Percentiles rank a stretch among this genome's conserved stretches.
Conservation (phyloP, 2,113 vertebrate genomes). For the Notothenia coriiceps region DNA sequence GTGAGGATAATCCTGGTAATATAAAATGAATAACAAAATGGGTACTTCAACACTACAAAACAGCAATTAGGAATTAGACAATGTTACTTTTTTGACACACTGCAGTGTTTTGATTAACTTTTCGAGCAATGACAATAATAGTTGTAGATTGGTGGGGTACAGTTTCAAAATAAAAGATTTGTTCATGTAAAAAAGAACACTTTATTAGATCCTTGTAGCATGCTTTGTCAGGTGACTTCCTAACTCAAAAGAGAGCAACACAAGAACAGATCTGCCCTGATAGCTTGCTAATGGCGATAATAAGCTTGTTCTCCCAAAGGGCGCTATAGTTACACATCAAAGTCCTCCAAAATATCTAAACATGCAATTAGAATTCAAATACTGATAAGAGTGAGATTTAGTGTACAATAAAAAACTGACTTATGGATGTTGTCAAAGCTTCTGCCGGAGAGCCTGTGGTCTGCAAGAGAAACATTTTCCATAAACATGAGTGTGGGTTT, state of each 20-base stretch:
- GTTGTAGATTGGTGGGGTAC: not conserved
- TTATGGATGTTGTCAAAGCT: conserved; percentile 64
- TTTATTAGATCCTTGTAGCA: not conserved
- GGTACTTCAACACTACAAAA: too few species aligned
- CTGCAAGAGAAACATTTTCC: conserved; percentile 68
- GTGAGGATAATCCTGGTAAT: too few species aligned
- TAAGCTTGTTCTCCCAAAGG: conserved; percentile 46
- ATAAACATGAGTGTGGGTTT: conserved; percentile 77
- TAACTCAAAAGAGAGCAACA: not conserved
- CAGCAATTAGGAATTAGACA: not conserved
- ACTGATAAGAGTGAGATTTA: conserved; percentile 62
- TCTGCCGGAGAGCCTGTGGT: conserved; percentile 71
- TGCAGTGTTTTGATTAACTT: not conserved
- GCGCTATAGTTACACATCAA: conserved; percentile 58
- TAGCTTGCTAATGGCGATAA: conserved; percentile 49
- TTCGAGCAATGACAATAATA: not conserved
- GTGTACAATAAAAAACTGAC: conserved; percentile 36
- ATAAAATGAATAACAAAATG: too few species aligned
- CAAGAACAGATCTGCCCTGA: conserved; percentile 30
- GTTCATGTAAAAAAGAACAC: not conserved
- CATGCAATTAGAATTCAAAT: conserved; percentile 66
- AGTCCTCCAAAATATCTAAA: conserved; percentile 48
- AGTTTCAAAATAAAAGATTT: not conserved
- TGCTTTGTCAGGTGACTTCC: conserved; percentile 25
- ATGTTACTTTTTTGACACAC: not conserved